Conservation (phyloP, 2,888 invertebrate genomes). For the Epirrita christyi region DNA sequence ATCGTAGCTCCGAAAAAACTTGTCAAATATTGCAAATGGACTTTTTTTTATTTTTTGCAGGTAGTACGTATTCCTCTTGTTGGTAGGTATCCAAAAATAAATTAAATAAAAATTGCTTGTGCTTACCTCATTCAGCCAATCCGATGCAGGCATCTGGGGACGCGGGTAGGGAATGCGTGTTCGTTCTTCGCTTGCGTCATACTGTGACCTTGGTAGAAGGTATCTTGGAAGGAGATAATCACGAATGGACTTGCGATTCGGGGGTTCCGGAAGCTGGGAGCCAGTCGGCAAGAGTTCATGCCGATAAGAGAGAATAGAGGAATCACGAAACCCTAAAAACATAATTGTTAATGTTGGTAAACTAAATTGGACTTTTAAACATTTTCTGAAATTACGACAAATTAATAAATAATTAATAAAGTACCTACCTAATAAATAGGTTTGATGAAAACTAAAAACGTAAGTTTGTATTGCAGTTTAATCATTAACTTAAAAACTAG, state of each 20-base stretch:
- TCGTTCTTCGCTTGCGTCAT: constrained; percentile 44
- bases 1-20: no score
- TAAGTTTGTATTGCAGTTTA: no score
- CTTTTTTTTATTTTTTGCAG: no score
- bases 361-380: background rate
- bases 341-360: background rate
- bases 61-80: no score
- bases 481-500: no score
- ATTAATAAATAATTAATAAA: no score
- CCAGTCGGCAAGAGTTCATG: background rate
- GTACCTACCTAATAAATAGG: no score
- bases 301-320: no score
- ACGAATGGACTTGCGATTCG: constrained; percentile 33
- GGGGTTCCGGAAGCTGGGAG: background rate
- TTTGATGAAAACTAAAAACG: no score
- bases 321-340: background rate
- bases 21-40: no score
- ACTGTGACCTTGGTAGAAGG: constrained; percentile 42
- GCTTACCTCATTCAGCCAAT: constrained; percentile 51
- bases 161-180: constrained; percentile 30
- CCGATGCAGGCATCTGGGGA: constrained; percentile 35
- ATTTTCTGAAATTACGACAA: no score
- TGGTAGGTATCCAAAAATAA: no score
- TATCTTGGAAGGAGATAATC: constrained; percentile 51
- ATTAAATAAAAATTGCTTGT: background rate